Conservation (phyloP, 2,113 vertebrate genomes). For the Haemorhous mexicanus region DNA sequence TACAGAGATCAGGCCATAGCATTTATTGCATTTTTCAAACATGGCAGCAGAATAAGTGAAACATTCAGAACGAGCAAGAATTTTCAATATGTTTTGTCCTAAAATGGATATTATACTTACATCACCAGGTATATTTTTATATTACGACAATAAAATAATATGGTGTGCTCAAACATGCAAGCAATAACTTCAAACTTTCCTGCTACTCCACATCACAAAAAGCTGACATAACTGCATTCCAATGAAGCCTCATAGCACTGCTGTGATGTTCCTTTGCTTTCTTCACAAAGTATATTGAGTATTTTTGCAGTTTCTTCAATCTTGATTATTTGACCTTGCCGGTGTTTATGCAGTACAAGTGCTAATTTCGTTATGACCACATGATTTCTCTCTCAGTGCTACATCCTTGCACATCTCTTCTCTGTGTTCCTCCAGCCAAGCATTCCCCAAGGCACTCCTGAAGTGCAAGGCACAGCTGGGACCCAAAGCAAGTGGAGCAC, state of each 20-base stretch:
- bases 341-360: background rate
- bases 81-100: background rate
- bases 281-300: background rate
- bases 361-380: background rate
- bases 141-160: background rate
- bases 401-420: background rate
- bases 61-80: background rate
- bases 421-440: background rate
- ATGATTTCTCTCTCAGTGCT: background rate
- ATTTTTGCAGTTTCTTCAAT: background rate
- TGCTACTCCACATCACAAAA: background rate
- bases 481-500: slow-evolving; percentile 28
- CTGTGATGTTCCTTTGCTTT: background rate
- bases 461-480: background rate
- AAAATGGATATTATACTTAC: background rate
- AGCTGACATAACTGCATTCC: background rate
- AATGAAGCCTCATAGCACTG: background rate
- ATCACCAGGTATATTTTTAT: background rate
- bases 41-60: background rate
- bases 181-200: background rate
- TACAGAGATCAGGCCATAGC: background rate
- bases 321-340: background rate
- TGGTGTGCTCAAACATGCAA: background rate
- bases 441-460: background rate
- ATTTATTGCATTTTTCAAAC: background rate